Evolutionary conservation across 1,140 invertebrate genomes (phyloP).

Genomic region (Eumaeus atala): DNA sequence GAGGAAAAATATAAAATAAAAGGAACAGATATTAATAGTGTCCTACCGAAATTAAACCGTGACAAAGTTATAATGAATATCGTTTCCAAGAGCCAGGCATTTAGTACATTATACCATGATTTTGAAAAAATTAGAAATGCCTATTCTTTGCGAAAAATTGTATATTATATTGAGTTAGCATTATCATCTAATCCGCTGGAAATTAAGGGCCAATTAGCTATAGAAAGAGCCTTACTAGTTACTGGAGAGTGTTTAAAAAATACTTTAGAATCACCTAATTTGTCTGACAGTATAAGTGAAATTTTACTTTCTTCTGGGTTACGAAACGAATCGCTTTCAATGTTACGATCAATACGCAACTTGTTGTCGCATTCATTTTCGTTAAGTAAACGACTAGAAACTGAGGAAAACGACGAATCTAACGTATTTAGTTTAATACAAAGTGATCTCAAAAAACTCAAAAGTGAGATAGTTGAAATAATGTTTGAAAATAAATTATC

Average conservation of each 20-base stretch:
- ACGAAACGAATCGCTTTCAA: not conserved
- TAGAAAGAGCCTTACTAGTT: not conserved
- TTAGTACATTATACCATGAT: not conserved
- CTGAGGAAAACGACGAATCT: not conserved
- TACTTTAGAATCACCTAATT: constrained; percentile 1
- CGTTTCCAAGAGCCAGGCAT: not conserved
- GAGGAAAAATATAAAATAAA: not conserved
- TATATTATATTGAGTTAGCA: not conserved
- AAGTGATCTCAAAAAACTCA: constrained; percentile 4
- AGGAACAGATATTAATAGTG: not conserved
- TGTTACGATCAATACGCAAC: constrained; percentile 3
- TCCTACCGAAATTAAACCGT: not conserved
- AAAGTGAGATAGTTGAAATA: not conserved
- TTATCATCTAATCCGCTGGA: not conserved
- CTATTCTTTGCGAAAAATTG: not conserved
- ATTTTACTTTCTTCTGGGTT: constrained; percentile 3
- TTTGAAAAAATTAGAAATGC: not conserved
- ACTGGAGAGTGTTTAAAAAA: constrained; percentile 8
- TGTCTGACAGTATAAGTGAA: constrained; percentile 1
- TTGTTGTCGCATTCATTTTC: not conserved
- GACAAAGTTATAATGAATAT: not conserved
- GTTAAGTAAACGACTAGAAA: not conserved
- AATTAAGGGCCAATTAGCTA: not conserved
- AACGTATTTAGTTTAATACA: not conserved
- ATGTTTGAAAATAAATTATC: not conserved